phyloP scores from a whole-genome alignment of 30 jellyfish, hydroid and myxozoan genomes.

The Clytia hemisphaerica region DNA sequence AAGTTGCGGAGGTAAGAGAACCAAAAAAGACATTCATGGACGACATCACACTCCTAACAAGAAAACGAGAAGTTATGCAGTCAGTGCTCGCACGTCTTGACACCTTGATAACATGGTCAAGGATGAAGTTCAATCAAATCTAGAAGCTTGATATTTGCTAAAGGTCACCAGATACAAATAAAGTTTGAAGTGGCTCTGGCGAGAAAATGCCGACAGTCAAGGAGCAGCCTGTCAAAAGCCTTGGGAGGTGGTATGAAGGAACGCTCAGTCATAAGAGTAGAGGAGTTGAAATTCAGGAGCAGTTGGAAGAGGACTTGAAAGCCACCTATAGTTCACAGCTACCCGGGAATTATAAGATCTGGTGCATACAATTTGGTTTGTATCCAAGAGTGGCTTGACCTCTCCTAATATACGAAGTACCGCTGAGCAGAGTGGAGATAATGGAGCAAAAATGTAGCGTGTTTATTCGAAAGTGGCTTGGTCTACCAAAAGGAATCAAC shows the following conservation, averaged over 20 bases:
- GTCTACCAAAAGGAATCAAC: too few relatives aligned
- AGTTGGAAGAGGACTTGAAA: slow-evolving; percentile 2
- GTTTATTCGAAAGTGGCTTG: slow-evolving; percentile 7
- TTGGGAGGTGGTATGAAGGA: slow-evolving; percentile 5
- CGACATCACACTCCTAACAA: too few relatives aligned
- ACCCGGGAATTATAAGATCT: slow-evolving; percentile 2
- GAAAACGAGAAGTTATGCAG: background rate
- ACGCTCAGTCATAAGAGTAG: background rate
- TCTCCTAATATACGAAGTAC: slow-evolving; percentile 3
- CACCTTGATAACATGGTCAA: background rate
- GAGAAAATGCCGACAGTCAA: slow-evolving; percentile 3
- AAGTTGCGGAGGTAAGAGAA: background rate
- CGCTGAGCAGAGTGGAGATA: too few relatives aligned
- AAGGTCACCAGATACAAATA: background rate
- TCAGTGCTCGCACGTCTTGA: background rate
- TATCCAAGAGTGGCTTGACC: slow-evolving; percentile 11
- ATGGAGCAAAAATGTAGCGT: too few relatives aligned
- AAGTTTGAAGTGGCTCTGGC: background rate
- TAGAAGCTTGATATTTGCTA: background rate
- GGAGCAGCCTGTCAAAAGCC: slow-evolving; percentile 3
- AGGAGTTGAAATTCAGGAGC: background rate
- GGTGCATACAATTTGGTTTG: too few relatives aligned
- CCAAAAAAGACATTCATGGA: slow-evolving; percentile 5
- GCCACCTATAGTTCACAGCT: background rate
- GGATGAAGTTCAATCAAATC: background rate